phyloP scores from a whole-genome alignment of 2,797 vertebrate species.

The Pangasius larnaudii region DNA sequence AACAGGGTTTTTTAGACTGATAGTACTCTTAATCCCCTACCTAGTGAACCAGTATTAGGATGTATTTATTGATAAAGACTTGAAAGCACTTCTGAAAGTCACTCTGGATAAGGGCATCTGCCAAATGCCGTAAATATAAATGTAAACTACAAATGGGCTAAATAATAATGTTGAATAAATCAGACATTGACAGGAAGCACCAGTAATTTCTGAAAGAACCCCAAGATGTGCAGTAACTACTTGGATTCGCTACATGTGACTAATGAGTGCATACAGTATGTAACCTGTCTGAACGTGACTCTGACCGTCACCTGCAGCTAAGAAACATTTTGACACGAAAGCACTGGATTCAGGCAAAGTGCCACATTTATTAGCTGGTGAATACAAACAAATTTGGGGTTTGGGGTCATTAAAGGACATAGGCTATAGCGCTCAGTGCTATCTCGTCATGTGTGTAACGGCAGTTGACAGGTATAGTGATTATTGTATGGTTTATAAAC shows the following conservation, averaged over 20 bases:
- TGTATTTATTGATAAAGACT: neutral
- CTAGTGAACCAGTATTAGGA: neutral
- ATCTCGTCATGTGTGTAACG: neutral
- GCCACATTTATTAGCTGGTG: neutral
- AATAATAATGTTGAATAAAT: neutral
- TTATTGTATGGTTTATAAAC: neutral
- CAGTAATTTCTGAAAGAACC: neutral
- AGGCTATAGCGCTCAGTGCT: neutral
- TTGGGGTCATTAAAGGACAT: neutral
- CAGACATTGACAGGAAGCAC: neutral
- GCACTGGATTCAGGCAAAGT: neutral
- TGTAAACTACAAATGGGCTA: neutral
- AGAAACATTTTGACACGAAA: neutral
- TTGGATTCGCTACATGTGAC: neutral
- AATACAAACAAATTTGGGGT: neutral
- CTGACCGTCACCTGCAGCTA: neutral
- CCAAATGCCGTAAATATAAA: neutral
- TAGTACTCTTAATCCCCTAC: neutral
- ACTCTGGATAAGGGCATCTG: neutral
- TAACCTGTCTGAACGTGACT: neutral
- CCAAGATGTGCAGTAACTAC: neutral
- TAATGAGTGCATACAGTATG: neutral
- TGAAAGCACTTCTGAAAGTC: neutral
- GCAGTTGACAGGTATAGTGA: neutral
- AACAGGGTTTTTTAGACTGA: neutral